Conservation (phyloP, 1,140 invertebrate genomes). For the Orussus abietinus region DNA sequence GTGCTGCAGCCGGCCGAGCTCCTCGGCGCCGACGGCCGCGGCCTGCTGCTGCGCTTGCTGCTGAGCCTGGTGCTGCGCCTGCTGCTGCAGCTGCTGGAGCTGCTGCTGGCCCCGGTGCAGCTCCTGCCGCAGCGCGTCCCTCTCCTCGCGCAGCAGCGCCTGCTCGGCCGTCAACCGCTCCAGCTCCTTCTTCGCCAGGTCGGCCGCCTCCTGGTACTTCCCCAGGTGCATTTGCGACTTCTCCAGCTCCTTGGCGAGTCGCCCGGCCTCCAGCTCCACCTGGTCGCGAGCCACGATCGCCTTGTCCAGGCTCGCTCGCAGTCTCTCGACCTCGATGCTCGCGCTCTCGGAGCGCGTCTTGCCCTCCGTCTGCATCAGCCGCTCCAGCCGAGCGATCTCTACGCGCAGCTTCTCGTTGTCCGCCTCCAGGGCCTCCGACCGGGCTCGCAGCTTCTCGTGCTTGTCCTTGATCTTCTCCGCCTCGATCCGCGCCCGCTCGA, state of each 20-base stretch:
- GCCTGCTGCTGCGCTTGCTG: slow-evolving; percentile 58
- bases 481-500: slow-evolving; percentile 78
- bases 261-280: slow-evolving; percentile 78
- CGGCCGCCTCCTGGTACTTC: slow-evolving; percentile 77
- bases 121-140: slow-evolving; percentile 66
- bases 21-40: slow-evolving; percentile 57
- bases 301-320: slow-evolving; percentile 83
- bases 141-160: slow-evolving; percentile 73
- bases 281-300: slow-evolving; percentile 72
- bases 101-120: slow-evolving; percentile 65
- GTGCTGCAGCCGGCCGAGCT: slow-evolving; percentile 62
- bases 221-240: slow-evolving; percentile 76
- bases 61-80: slow-evolving; percentile 67
- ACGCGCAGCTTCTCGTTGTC: slow-evolving; percentile 71
- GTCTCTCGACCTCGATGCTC: slow-evolving; percentile 72
- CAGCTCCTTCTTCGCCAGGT: slow-evolving; percentile 75
- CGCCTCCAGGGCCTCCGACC: slow-evolving; percentile 66
- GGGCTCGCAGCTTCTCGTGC: slow-evolving; percentile 74
- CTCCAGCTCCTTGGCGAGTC: slow-evolving; percentile 81
- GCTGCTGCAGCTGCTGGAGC: slow-evolving; percentile 59
- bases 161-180: slow-evolving; percentile 78
- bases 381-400: slow-evolving; percentile 66
- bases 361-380: slow-evolving; percentile 58
- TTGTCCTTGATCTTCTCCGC: slow-evolving; percentile 80
- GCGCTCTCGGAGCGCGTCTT: slow-evolving; percentile 51